Percentiles rank a stretch among this genome's conserved stretches.
These are phyloP conservation scores for Sminthurinus aureus DNA, from an alignment of 2,888 invertebrate genomes.

Conservation along the genomic window DNA sequence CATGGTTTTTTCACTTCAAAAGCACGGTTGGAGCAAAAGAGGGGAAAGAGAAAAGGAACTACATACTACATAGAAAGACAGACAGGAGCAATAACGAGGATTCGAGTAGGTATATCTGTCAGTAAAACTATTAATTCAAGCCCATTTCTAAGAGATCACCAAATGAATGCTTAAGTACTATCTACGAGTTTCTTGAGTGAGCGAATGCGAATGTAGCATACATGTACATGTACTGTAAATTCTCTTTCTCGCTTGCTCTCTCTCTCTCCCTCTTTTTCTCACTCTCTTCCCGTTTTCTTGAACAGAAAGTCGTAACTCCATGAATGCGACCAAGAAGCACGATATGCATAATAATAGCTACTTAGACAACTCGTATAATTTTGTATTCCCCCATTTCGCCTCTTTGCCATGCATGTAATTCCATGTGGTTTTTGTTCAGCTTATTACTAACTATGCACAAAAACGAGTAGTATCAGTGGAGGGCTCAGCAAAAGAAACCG, in stretches of 20 bases:
- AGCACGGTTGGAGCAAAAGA: background rate
- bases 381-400: conserved; percentile 1
- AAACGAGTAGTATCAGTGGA: too few species aligned
- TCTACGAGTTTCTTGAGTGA: conserved; percentile 2
- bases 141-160: conserved; percentile 32
- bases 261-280: background rate
- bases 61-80: background rate
- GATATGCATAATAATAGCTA: conserved; percentile 34
- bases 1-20: too few species aligned
- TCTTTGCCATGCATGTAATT: background rate
- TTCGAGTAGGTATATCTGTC: conserved; percentile 21
- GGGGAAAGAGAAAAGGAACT: conserved; percentile 3
- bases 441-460: background rate
- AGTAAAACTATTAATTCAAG: conserved; percentile 30
- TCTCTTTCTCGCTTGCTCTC: background rate
- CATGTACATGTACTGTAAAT: background rate
- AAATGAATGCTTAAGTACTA: conserved; percentile 27
- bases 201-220: too few species aligned
- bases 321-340: conserved; percentile 10
- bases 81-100: conserved; percentile 6
- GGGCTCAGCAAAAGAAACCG: background rate
- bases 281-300: background rate
- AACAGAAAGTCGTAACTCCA: background rate
- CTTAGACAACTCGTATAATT: conserved; percentile 10
- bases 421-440: background rate